Conservation (phyloP, 2,113 vertebrate genomes). For the Perognathus longimembris region DNA sequence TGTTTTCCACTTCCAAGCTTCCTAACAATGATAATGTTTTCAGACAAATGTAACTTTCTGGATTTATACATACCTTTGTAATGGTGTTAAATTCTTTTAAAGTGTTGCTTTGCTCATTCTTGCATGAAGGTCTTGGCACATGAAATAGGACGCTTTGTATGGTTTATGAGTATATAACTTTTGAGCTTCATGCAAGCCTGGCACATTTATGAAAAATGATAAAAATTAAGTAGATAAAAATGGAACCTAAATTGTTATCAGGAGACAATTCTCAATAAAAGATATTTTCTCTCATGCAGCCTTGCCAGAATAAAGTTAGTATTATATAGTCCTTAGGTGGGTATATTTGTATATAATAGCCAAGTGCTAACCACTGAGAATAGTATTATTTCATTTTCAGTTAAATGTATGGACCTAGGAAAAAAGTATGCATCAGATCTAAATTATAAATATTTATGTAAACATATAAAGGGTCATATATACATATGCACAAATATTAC, state of each 20-base stretch:
- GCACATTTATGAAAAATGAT: slow-evolving; percentile 51
- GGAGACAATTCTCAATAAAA: slow-evolving; percentile 41
- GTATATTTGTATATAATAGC: background rate
- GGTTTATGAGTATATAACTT: slow-evolving; percentile 54
- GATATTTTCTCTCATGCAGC: background rate
- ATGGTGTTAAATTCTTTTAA: slow-evolving; percentile 68
- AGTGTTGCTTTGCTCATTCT: slow-evolving; percentile 55
- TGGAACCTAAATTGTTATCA: slow-evolving; percentile 43
- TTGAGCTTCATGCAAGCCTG: slow-evolving; percentile 12
- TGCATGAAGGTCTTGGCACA: slow-evolving; percentile 61
- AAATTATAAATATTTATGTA: too few relatives aligned
- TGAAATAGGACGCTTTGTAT: background rate
- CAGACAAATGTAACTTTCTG: slow-evolving; percentile 44
- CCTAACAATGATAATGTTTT: slow-evolving; percentile 38
- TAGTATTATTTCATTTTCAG: too few relatives aligned
- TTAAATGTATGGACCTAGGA: too few relatives aligned
- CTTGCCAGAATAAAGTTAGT: slow-evolving; percentile 37
- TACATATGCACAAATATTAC: too few relatives aligned
- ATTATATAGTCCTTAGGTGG: background rate
- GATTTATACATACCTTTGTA: slow-evolving; percentile 57
- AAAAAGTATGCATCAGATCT: too few relatives aligned
- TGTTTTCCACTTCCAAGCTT: slow-evolving; percentile 31
- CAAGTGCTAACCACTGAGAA: background rate
- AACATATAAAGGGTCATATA: too few relatives aligned
- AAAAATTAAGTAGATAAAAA: slow-evolving; percentile 59